Conservation (phyloP, 1,140 invertebrate genomes). For the Leptoteleia sp. region DNA sequence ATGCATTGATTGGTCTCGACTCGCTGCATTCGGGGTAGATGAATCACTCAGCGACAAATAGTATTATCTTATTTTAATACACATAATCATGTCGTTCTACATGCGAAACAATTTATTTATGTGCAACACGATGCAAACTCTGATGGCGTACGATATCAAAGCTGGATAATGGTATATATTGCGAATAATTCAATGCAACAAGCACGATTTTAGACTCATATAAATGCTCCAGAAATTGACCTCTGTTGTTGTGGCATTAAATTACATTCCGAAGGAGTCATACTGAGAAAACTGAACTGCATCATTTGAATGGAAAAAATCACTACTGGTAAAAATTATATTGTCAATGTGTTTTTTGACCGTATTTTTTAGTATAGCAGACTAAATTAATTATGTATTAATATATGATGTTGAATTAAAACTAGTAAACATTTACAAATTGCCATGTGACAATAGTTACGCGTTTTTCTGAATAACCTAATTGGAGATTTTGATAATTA, state of each 20-base stretch:
- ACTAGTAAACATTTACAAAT: too few species aligned
- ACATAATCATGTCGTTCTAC: slow-evolving; percentile 12
- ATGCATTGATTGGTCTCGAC: too few species aligned
- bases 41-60: slow-evolving; percentile 9
- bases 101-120: slow-evolving; percentile 37
- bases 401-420: too few species aligned
- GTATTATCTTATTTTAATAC: slow-evolving; percentile 15
- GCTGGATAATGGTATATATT: slow-evolving; percentile 41
- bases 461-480: too few species aligned
- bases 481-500: too few species aligned
- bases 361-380: too few species aligned
- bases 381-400: too few species aligned
- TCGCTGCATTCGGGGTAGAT: neutral
- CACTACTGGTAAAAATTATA: too few species aligned
- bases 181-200: slow-evolving; percentile 18
- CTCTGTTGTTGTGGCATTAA: slow-evolving; percentile 3
- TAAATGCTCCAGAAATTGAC: slow-evolving; percentile 49
- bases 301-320: too few species aligned
- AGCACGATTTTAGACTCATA: slow-evolving; percentile 37
- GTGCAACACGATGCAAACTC: slow-evolving; percentile 47
- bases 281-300: too few species aligned
- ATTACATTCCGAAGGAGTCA: neutral
- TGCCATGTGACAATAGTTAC: too few species aligned
- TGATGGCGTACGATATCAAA: slow-evolving; percentile 33
- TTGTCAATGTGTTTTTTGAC: too few species aligned